These are phyloP conservation scores for Oncorhynchus clarkii DNA, from an alignment of 2,113 vertebrate genomes.

Conservation along the genomic window DNA sequence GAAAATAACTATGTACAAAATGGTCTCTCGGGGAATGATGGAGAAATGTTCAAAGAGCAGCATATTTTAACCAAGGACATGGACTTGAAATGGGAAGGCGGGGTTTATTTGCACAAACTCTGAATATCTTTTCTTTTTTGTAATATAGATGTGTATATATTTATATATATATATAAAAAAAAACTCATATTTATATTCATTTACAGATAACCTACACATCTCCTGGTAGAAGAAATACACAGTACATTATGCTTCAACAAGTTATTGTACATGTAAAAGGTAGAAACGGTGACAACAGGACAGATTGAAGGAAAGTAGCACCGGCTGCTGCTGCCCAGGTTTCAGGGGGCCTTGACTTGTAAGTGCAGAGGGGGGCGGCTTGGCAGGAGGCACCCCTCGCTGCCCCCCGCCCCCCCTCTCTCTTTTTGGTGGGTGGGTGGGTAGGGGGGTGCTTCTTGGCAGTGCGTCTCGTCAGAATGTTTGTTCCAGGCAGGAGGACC, in stretches of 20 bases:
- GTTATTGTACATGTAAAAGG: constrained; percentile 89
- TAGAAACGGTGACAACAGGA: constrained; percentile 70
- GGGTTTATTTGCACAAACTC: constrained; percentile 83
- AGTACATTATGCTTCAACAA: constrained; percentile 83
- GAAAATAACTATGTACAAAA: constrained; percentile 80
- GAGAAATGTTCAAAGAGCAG: constrained; percentile 80
- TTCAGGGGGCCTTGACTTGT: constrained; percentile 37
- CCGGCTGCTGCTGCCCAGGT: constrained; percentile 61
- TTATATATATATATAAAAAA: constrained; percentile 59
- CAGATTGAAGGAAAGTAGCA: constrained; percentile 67
- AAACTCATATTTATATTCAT: constrained; percentile 93
- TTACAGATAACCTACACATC: constrained; percentile 84
- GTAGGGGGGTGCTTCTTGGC: constrained; percentile 68
- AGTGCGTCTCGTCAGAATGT: constrained; percentile 65
- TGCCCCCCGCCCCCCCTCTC: background rate
- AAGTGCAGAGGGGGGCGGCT: constrained; percentile 11
- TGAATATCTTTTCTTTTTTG: constrained; percentile 82
- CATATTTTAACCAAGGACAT: constrained; percentile 78
- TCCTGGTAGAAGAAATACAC: constrained; percentile 88
- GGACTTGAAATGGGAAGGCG: constrained; percentile 70
- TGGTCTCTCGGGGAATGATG: constrained; percentile 72
- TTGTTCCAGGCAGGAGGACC: constrained; percentile 41
- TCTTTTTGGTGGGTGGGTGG: constrained; percentile 9
- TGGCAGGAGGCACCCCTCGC: constrained; percentile 12
- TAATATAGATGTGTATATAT: constrained; percentile 63